Evolutionary conservation across 2,888 invertebrate species (phyloP), one percentile per base, ranked within the genome.

Genomic region (Apodemia mormo): DNA sequence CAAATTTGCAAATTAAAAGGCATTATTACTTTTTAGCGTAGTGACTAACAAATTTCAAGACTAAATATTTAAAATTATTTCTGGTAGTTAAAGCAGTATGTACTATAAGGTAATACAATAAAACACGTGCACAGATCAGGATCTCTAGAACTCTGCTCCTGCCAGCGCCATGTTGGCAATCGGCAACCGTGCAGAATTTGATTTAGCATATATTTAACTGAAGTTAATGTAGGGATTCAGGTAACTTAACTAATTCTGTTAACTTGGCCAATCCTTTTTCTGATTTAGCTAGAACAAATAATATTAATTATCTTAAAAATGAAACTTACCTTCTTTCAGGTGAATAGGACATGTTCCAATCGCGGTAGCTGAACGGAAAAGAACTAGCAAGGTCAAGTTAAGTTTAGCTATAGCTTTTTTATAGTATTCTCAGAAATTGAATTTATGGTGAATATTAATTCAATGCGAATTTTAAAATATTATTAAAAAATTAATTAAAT

Each of bases 281-380:
- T 71, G 56, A 54, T 54, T 40, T 52, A 54, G 70, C 66, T 30
- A 33, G 66, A 29, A n/a, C 76, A 79, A 79, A 72, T 75, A 78
- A 74, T 74, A 78, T 75, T 79, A 83, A 82, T 76, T 77, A 80
- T 79, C 74, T 78, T 77, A 82, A 78, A 87, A 88, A 84, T 85
- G 82, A 82, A 84, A 95, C 96, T 96, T 96, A 96, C 96, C 96
- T 96, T 95, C 96, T 95, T 94, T 96, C 96, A 91, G 95, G 94
- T 90, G 95, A 94, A 95, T 95, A 95, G 94, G 96, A 96, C 96
- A 96, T 96, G 96, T 96, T 96, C 95, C 94, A 95, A 95, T 95
- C 95, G 94, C 95, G 94, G 95, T 95, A 94, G 95, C 94, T 94
- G 94, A 95, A 95, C 95, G 95, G 95, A 96, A 96, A 96, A 95